A percentile compares a stretch with the other conserved stretches of the same genome.
phyloP scores from a whole-genome alignment of 1,140 invertebrate species.

The Apolygus lucorum region DNA sequence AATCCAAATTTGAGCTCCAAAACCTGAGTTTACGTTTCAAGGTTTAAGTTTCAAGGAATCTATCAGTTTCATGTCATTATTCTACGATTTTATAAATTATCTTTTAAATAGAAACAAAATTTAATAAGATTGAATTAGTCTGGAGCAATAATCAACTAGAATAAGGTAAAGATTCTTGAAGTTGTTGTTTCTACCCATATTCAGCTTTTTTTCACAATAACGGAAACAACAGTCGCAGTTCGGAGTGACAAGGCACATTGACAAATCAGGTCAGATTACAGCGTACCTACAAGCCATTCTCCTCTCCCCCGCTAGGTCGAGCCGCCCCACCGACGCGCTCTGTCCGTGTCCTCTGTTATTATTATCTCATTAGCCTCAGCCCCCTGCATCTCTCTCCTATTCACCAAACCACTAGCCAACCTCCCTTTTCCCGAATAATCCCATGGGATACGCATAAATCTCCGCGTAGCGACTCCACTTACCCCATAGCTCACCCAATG shows the following conservation, averaged over 20 bases:
- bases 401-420: background rate
- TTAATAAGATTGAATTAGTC: too few species aligned
- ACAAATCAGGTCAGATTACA: conserved; percentile 21
- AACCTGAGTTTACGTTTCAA: too few species aligned
- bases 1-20: too few species aligned
- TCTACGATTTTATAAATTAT: too few species aligned
- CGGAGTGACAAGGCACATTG: background rate
- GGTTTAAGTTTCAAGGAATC: too few species aligned
- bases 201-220: too few species aligned
- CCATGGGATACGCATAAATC: conserved; percentile 3
- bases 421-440: conserved; percentile 1
- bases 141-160: too few species aligned
- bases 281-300: background rate
- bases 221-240: background rate
- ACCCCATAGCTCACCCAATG: too few species aligned
- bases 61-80: too few species aligned
- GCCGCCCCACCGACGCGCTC: background rate
- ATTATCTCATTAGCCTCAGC: background rate
- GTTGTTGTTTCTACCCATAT: too few species aligned
- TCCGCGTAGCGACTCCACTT: background rate
- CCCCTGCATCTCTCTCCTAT: background rate
- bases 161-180: too few species aligned
- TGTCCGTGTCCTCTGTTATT: conserved; percentile 12
- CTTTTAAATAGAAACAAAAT: too few species aligned
- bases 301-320: background rate